Evolutionary conservation across 2,113 vertebrate species (phyloP).

Genomic region (Orientallactaga bullata): DNA sequence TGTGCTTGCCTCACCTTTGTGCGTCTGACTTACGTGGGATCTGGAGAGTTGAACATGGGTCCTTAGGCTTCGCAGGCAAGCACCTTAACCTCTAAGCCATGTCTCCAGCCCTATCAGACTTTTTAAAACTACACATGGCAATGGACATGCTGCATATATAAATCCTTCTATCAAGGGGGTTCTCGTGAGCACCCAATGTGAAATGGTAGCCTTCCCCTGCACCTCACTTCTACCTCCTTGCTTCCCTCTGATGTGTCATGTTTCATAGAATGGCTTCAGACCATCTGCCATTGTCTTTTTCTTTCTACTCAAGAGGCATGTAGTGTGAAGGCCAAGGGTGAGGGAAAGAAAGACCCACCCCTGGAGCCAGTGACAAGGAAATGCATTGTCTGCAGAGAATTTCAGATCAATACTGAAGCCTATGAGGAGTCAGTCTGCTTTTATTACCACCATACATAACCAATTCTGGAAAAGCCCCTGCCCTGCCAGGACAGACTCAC

Average conservation of each 20-base stretch:
- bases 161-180: neutral
- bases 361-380: constrained; percentile 7
- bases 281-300: neutral
- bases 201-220: neutral
- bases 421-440: neutral
- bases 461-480: neutral
- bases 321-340: too few species aligned
- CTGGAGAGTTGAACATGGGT: too few species aligned
- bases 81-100: too few species aligned
- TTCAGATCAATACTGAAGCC: neutral
- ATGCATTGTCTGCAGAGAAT: neutral
- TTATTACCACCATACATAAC: neutral
- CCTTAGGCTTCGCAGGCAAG: too few species aligned
- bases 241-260: neutral
- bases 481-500: neutral
- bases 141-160: neutral
- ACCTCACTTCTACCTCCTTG: neutral
- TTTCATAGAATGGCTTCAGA: neutral
- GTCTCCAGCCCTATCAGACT: neutral
- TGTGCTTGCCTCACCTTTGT: too few species aligned
- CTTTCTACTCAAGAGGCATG: neutral
- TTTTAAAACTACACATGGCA: neutral
- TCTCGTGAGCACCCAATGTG: neutral
- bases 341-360: neutral
- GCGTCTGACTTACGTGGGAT: too few species aligned